Base-by-base conservation (phyloP, 2,797 vertebrate species). In the Acanthis flammea region DNA sequence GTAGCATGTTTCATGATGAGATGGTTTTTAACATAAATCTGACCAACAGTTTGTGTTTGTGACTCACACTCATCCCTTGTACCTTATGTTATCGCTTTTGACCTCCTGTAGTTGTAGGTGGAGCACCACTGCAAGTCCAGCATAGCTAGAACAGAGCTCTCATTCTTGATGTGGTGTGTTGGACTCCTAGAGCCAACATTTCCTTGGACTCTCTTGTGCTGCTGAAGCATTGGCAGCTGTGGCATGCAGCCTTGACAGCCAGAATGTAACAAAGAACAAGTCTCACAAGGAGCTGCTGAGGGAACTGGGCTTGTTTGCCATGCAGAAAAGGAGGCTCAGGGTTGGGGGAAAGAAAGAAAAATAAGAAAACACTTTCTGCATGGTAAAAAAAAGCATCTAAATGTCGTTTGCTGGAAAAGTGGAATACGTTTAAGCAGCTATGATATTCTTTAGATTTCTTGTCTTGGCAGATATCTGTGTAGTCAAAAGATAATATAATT, bases 121-220 rank as follows among this genome's bases (percentile, higher is more conserved):
- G 31, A 39, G 57, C 62, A 47, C 7, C 3, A 5, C 14, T 75
- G 44, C 57, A 44, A 68, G 33, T 39, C 63, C 47, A 42, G 42
- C 0, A 2, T 5, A 44, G 67, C 19, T 33, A 7, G 31, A 65
- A 30, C 5, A n/a, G 55, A 86, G 30, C 33, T 86, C 9, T 14
- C 0, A 2, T 53, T 63, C 41, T 37, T 57, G 27, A 19, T n/a
- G 10, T 35, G 16, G 7, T 10, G 28, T 2, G 0, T 19, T 63
- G 45, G 25, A 12, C 33, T 60, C 28, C 7, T 7, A 6, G 14
- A 53, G 27, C 39, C 4, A 7, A 4, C 1, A 1, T 50, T 54
- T 45, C 51, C n/a, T 35, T 58, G 42, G 22, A 79, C 10, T 10
- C 16, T 30, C 51, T 83, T 0, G 1, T 0, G 3, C 35, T 68